Percentiles rank a stretch among this genome's conserved stretches.
Conservation (phyloP, 2,888 invertebrate genomes). For the Drosophila mimica region DNA sequence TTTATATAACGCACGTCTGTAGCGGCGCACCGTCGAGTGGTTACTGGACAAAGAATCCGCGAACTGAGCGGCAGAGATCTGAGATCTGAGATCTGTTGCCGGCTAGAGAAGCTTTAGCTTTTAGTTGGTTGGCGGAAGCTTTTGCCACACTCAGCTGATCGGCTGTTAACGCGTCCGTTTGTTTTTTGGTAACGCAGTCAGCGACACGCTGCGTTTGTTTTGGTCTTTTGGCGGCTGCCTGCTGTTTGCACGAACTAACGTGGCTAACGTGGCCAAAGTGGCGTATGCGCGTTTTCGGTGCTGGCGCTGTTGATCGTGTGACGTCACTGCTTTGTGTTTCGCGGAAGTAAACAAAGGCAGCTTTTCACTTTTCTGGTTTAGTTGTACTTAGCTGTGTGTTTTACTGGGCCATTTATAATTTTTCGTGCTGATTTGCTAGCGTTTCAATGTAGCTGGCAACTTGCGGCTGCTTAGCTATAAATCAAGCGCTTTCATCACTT, state of each 20-base stretch:
- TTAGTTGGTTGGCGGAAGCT: slow-evolving; percentile 44
- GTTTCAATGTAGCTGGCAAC: slow-evolving; percentile 14
- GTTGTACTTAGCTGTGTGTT: slow-evolving; percentile 5
- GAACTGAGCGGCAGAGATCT: slow-evolving; percentile 23
- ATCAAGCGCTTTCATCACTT: slow-evolving; percentile 69
- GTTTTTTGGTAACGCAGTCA: slow-evolving; percentile 25
- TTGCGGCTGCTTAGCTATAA: slow-evolving; percentile 65
- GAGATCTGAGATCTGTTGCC: slow-evolving; percentile 50
- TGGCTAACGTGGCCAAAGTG: slow-evolving; percentile 36
- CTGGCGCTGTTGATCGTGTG: slow-evolving; percentile 34
- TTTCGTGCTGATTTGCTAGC: slow-evolving; percentile 24
- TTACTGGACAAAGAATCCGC: slow-evolving; percentile 68
- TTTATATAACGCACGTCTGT: slow-evolving; percentile 52
- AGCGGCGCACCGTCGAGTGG: slow-evolving; percentile 65
- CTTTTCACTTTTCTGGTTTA: slow-evolving; percentile 37
- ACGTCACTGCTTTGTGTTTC: slow-evolving; percentile 76
- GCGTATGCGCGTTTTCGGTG: slow-evolving; percentile 56
- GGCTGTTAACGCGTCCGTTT: slow-evolving; percentile 59
- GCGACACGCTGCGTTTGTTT: slow-evolving; percentile 72
- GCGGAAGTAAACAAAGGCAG: slow-evolving; percentile 73
- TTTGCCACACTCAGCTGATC: slow-evolving; percentile 70
- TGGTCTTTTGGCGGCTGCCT: slow-evolving; percentile 39
- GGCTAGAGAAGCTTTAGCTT: slow-evolving; percentile 54
- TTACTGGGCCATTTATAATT: slow-evolving; percentile 17
- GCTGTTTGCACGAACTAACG: slow-evolving; percentile 39